A percentile compares a stretch with the other conserved stretches of the same genome.
Evolutionary conservation across 2,888 invertebrate genomes (phyloP).

Genomic region (Herminia tarsipennalis): DNA sequence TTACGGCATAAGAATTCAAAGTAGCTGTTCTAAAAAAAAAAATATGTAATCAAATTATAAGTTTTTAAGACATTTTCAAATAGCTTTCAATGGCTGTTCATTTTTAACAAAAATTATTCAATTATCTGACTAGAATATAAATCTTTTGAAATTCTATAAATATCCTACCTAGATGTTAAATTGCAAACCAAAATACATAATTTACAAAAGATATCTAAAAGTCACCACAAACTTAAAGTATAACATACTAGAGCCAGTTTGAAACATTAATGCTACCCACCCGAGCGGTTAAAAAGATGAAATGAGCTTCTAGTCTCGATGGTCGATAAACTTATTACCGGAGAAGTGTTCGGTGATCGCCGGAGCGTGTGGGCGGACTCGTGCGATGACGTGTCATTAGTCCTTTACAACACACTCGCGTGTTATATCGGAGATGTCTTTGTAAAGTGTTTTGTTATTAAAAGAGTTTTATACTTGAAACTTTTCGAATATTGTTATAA

Average conservation of each 20-base stretch:
- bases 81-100: no score
- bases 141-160: no score
- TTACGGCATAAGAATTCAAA: no score
- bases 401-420: slow-evolving; percentile 41
- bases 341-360: slow-evolving; percentile 65
- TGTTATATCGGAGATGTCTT: slow-evolving; percentile 30
- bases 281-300: slow-evolving; percentile 45
- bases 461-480: slow-evolving; percentile 35
- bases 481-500: slow-evolving; percentile 23
- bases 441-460: slow-evolving; percentile 39
- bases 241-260: slow-evolving; percentile 31
- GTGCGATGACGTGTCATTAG: slow-evolving; percentile 69
- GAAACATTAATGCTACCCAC: slow-evolving; percentile 42
- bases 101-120: no score
- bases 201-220: slow-evolving; percentile 1
- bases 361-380: slow-evolving; percentile 61
- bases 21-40: no score
- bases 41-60: no score
- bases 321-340: slow-evolving; percentile 72
- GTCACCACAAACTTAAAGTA: slow-evolving; percentile 18
- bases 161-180: no score
- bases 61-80: slow-evolving; percentile 16
- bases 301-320: slow-evolving; percentile 52
- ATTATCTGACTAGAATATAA: no score
- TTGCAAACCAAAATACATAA: no score